Conservation (phyloP, 2,797 vertebrate genomes). For the Pelochelys cantorii region DNA sequence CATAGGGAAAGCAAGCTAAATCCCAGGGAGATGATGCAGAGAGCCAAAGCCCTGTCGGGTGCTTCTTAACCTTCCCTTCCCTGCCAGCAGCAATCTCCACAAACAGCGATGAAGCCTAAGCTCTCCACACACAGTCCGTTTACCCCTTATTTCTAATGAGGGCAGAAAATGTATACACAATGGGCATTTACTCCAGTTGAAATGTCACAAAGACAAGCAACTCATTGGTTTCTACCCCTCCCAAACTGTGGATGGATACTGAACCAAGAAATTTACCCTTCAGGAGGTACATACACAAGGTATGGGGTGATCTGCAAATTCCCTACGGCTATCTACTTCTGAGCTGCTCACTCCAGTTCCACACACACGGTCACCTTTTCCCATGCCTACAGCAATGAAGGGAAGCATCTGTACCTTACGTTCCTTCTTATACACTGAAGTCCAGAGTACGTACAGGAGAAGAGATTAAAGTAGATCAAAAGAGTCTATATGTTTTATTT, state of each 20-base stretch:
- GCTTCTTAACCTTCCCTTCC: background rate
- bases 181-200: background rate
- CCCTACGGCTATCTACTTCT: background rate
- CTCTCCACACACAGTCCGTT: background rate
- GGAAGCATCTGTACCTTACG: background rate
- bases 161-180: background rate
- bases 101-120: too few species aligned
- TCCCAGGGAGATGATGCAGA: background rate
- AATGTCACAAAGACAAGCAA: background rate
- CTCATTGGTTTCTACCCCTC: background rate
- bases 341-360: background rate
- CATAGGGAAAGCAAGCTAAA: background rate
- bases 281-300: background rate
- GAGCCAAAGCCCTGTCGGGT: background rate
- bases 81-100: background rate
- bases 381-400: background rate
- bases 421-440: background rate
- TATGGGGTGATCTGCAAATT: background rate
- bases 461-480: background rate
- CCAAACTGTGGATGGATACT: background rate
- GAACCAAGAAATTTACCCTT: slow-evolving; percentile 13
- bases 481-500: background rate
- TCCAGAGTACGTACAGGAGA: background rate
- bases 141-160: background rate
- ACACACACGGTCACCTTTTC: background rate